Percentiles rank a stretch among this genome's conserved stretches.
These are phyloP conservation scores for Orycteropus afer DNA, from an alignment of 2,113 vertebrate genomes.

Conservation along the genomic window DNA sequence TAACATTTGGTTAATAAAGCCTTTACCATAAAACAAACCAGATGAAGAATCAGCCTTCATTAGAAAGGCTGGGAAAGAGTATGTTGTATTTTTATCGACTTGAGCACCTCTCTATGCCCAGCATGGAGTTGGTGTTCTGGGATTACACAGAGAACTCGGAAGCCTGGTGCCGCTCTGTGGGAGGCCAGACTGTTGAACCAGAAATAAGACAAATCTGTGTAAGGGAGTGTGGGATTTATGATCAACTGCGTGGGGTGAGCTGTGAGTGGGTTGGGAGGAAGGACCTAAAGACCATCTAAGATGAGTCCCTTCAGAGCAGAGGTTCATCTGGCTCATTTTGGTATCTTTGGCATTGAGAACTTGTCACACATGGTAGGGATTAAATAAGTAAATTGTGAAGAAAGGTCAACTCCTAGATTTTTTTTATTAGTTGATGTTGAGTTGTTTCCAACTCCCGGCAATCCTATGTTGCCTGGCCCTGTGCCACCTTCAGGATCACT, in stretches of 20 bases:
- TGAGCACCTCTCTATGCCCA: background rate
- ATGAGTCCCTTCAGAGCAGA: background rate
- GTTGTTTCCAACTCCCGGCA: no score
- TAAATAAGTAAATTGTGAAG: background rate
- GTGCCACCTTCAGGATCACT: no score
- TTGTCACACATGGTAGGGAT: background rate
- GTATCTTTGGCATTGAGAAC: no score
- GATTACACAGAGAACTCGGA: background rate
- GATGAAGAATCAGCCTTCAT: background rate
- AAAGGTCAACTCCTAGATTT: background rate
- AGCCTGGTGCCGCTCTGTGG: background rate
- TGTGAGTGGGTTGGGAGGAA: background rate
- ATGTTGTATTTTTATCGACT: background rate
- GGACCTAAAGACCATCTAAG: background rate
- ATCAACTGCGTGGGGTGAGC: background rate
- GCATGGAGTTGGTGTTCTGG: background rate
- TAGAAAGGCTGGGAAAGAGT: background rate
- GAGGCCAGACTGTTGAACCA: background rate
- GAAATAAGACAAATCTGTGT: background rate
- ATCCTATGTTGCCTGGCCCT: no score
- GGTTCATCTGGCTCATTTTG: background rate
- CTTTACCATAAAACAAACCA: background rate
- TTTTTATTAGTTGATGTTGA: no score
- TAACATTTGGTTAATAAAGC: constrained; percentile 42
- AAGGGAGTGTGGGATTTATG: background rate